A percentile compares a stretch with the other conserved stretches of the same genome.
phyloP scores from a whole-genome alignment of 2,888 invertebrate genomes.

The Emmelina monodactyla region DNA sequence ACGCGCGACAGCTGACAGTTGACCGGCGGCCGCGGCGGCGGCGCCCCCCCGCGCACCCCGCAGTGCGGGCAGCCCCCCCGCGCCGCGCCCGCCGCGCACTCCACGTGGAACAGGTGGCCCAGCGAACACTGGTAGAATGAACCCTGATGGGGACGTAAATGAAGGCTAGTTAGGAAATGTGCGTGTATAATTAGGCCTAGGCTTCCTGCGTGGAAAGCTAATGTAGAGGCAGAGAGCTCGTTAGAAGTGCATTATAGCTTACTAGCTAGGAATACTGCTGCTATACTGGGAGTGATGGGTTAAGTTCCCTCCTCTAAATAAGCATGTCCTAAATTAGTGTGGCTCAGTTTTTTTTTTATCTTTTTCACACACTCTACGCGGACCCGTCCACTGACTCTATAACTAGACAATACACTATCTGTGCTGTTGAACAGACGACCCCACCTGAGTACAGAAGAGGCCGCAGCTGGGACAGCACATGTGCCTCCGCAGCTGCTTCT shows the following conservation, averaged over 20 bases:
- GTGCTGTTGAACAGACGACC: no score
- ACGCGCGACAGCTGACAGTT: slow-evolving; percentile 33
- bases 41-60: slow-evolving; percentile 25
- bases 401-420: no score
- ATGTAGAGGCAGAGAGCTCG: no score
- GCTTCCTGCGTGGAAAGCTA: not conserved
- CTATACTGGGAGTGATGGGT: no score
- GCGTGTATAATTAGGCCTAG: not conserved
- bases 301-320: no score
- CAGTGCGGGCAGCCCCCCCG: slow-evolving; percentile 43
- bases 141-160: slow-evolving; percentile 64
- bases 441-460: slow-evolving; percentile 86
- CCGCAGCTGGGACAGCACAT: slow-evolving; percentile 91
- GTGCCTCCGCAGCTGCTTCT: slow-evolving; percentile 76
- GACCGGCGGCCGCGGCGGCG: slow-evolving; percentile 38
- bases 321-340: no score
- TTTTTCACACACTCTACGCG: no score
- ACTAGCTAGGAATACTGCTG: no score
- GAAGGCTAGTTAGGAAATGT: not conserved
- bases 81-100: slow-evolving; percentile 59
- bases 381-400: no score
- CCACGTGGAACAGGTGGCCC: slow-evolving; percentile 84
- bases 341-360: no score
- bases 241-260: no score
- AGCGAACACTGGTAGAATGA: slow-evolving; percentile 81